Percentiles rank a stretch among this genome's conserved stretches.
phyloP scores from a whole-genome alignment of 2,113 vertebrate species.

The Myrmophylax atrothorax region DNA sequence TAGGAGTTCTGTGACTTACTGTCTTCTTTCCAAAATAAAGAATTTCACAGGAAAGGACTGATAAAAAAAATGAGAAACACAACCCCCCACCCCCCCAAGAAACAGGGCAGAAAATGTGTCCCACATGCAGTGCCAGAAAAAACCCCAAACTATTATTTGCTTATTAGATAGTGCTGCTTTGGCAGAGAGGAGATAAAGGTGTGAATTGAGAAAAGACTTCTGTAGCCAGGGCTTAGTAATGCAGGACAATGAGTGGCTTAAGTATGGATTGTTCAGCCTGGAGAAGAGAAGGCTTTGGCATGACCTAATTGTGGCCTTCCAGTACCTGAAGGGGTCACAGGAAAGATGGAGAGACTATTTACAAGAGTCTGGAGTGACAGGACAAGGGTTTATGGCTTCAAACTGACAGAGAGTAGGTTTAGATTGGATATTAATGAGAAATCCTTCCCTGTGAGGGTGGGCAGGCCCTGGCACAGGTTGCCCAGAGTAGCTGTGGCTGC shows the following conservation, averaged over 20 bases:
- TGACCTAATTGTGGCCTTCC: background rate
- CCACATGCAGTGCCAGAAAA: background rate
- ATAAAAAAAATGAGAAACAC: background rate
- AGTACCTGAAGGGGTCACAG: no score
- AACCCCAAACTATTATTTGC: background rate
- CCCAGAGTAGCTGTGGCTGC: background rate
- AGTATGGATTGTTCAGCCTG: background rate
- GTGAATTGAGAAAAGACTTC: background rate
- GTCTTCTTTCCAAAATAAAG: background rate
- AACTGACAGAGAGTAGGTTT: no score
- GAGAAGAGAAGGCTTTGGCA: background rate
- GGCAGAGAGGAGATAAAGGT: background rate
- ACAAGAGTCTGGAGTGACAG: background rate
- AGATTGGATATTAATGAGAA: rapidly evolving
- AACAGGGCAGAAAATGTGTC: background rate
- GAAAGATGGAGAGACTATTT: background rate
- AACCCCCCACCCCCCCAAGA: rapidly evolving
- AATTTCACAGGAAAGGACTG: background rate
- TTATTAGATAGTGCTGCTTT: background rate
- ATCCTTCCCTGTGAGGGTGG: rapidly evolving
- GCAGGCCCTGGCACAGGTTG: rapidly evolving
- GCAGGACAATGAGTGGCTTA: rapidly evolving
- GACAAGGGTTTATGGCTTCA: background rate
- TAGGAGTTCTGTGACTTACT: background rate
- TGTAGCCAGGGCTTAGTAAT: background rate